Conservation (phyloP, 2,888 invertebrate genomes). For the Drosophila melanosoma region DNA sequence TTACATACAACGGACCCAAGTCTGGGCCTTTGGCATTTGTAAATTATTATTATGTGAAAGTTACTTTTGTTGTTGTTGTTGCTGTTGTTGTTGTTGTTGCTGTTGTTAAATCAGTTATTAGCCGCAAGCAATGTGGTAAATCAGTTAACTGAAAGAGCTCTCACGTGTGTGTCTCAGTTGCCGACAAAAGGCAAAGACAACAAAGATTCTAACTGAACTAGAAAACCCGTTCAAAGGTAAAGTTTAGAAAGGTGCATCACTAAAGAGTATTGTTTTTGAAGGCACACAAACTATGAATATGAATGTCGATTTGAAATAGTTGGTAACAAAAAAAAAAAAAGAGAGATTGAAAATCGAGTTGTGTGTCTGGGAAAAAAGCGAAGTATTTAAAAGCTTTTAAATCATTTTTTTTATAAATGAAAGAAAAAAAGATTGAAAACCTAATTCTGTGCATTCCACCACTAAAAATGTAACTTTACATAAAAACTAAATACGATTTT, state of each 20-base stretch:
- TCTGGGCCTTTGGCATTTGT: slow-evolving; percentile 28
- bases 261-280: neutral
- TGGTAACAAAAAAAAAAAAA: neutral
- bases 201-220: slow-evolving; percentile 9
- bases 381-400: neutral
- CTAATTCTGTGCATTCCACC: neutral
- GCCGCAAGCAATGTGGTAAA: slow-evolving; percentile 62
- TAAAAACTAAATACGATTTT: neutral
- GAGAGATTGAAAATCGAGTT: neutral
- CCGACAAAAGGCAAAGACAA: slow-evolving; percentile 3
- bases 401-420: neutral
- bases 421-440: neutral
- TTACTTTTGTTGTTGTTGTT: slow-evolving; percentile 38
- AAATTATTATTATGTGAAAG: slow-evolving; percentile 61
- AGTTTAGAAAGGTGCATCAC: slow-evolving; percentile 34
- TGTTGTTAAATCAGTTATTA: slow-evolving; percentile 65
- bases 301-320: neutral
- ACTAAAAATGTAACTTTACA: neutral
- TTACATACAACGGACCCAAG: slow-evolving; percentile 52
- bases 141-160: slow-evolving; percentile 33
- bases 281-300: neutral
- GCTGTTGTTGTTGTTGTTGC: slow-evolving; percentile 21
- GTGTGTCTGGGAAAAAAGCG: neutral
- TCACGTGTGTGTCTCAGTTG: slow-evolving; percentile 7
- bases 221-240: neutral